A percentile compares a stretch with the other conserved stretches of the same genome.
These are phyloP conservation scores for Leptarthrus brevirostris DNA, from an alignment of 2,888 invertebrate species.

Conservation along the genomic window DNA sequence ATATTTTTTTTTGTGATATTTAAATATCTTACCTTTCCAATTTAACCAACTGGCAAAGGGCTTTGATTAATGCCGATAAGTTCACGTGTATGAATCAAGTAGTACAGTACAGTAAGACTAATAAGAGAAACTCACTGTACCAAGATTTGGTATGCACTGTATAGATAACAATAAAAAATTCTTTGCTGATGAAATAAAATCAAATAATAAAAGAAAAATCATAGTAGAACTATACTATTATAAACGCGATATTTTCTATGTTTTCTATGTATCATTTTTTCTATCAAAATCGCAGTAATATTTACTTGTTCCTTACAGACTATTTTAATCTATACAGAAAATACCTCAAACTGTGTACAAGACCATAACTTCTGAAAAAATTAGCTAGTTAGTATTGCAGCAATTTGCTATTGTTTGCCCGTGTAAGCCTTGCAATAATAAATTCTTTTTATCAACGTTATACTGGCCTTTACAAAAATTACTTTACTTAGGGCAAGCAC, in stretches of 20 bases:
- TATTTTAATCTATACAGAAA: conserved; percentile 15
- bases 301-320: conserved; percentile 29
- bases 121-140: conserved; percentile 52
- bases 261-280: background rate
- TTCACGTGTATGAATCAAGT: conserved; percentile 39
- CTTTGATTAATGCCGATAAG: conserved; percentile 38
- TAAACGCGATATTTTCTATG: conserved; percentile 5
- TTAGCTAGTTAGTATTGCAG: conserved; percentile 35
- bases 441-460: conserved; percentile 7
- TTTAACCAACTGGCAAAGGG: conserved; percentile 44
- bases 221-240: conserved; percentile 50
- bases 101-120: conserved; percentile 23
- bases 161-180: conserved; percentile 53
- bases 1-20: conserved; percentile 23
- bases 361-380: conserved; percentile 24
- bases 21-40: conserved; percentile 46
- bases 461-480: conserved; percentile 25
- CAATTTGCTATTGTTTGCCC: conserved; percentile 33
- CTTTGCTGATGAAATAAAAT: conserved; percentile 55
- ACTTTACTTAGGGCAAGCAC: conserved; percentile 43
- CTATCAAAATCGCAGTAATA: conserved; percentile 10
- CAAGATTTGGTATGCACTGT: conserved; percentile 55
- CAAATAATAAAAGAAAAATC: conserved; percentile 53
- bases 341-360: conserved; percentile 9
- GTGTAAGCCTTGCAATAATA: conserved; percentile 43